Percentiles rank a stretch among this genome's conserved stretches.
Conservation (phyloP, 2,797 vertebrate species). For the Sparidentex hasta region DNA sequence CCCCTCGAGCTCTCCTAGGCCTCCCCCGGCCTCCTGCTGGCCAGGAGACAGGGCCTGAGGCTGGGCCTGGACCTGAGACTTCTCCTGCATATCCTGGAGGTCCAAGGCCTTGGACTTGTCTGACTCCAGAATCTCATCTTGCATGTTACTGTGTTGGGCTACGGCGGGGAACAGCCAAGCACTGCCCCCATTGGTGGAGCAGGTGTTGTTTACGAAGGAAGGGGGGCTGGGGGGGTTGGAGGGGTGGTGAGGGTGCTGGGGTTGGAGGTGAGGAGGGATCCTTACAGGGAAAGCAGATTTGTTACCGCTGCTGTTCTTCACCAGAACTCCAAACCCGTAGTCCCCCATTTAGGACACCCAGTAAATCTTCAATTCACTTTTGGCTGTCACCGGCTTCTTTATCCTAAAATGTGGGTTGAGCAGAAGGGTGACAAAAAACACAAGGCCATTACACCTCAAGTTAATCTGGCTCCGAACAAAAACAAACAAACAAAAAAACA, state of each 20-base stretch:
- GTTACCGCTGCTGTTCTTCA: conserved; percentile 98
- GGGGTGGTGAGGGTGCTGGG: conserved; percentile 94
- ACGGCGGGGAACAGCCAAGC: conserved; percentile 98
- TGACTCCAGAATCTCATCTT: conserved; percentile 99
- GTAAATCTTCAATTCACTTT: conserved; percentile 79
- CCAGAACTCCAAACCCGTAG: conserved; percentile 99
- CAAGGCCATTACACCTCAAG: conserved; percentile 58
- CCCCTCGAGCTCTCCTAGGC: conserved; percentile 93
- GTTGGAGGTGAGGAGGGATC: conserved; percentile 98
- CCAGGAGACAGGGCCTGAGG: conserved; percentile 90
- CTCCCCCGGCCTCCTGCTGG: conserved; percentile 92
- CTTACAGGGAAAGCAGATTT: conserved; percentile 99
- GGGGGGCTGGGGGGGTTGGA: conserved; percentile 93
- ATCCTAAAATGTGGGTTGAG: conserved; percentile 59
- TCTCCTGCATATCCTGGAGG: conserved; percentile 88
- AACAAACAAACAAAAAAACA: not conserved
- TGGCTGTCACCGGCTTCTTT: conserved; percentile 80
- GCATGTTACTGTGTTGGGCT: conserved; percentile 96
- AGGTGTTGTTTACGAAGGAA: conserved; percentile 97
- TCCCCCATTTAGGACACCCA: conserved; percentile 97
- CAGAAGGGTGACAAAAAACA: conserved; percentile 32
- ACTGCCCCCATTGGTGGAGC: conserved; percentile 95
- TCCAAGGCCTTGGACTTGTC: conserved; percentile 95
- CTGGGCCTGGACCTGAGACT: conserved; percentile 92
- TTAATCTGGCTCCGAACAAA: conserved; percentile 45